Evolutionary conservation across 2,888 invertebrate genomes (phyloP), one percentile per base, ranked within the genome.

Genomic region (Drosophila conformis): DNA sequence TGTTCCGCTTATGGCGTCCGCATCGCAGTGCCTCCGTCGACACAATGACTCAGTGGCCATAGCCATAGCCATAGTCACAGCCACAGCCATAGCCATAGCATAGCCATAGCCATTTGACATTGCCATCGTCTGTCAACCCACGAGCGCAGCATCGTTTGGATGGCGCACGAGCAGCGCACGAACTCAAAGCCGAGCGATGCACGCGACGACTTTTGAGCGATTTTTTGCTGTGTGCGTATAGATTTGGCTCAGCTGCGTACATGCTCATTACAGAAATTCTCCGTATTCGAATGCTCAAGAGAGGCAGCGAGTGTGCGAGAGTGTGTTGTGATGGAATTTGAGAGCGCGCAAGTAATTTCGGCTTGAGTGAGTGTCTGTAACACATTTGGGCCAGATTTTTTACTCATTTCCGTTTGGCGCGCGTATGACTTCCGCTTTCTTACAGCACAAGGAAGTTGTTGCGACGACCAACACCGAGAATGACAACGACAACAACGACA

Each of bases 381-480:
- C 46, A 49, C 57, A 25, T 54, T 69, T 58, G 11, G 72, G 18
- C 31, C 70, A 49, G 62, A 52, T 53, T 73, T 75, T 73, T 70
- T 68, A 63, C 84, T 85, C 84, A 83, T 87, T 85, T 85, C 84
- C 84, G 85, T 74, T 79, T 59, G 67, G 52, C 61, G 64, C 76
- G 69, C 79, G 56, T 78, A 78, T 58, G 58, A 79, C 81, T 81
- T 87, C 83, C 84, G 83, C 36, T 70, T 64, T 71, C 71, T 80
- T 78, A 67, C 63, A 68, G 76, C 71, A n/a, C 78, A 82, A 84
- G 87, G 80, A 87, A 87, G 85, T 84, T 82, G 85, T 80, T 77
- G 78, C 82, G 61, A 71, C 68, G 60, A 49, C 52, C 63, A 25
- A 48, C 51, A 25, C 40, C 13, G n/a, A 38, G 40, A 56, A 38